These are phyloP conservation scores for Florisuga fusca DNA, from an alignment of 2,797 vertebrate genomes.

Conservation along the genomic window DNA sequence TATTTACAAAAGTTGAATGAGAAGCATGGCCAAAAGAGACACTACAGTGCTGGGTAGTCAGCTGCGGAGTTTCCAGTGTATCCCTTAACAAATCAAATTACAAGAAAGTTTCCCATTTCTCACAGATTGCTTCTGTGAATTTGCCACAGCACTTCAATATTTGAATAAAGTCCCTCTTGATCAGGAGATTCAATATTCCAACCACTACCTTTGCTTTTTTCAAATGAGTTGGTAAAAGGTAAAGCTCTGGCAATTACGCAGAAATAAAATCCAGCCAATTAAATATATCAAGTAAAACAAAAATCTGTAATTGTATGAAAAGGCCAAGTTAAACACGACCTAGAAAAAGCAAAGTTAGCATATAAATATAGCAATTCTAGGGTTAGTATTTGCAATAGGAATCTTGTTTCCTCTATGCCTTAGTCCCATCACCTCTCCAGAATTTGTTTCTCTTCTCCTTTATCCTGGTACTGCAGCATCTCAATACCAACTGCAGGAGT, in stretches of 20 bases:
- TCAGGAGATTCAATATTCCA: background rate
- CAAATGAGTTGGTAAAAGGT: background rate
- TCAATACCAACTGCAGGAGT: background rate
- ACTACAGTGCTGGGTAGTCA: background rate
- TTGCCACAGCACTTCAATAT: background rate
- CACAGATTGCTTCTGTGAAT: background rate
- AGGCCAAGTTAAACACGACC: background rate
- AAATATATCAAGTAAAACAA: background rate
- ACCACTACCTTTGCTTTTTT: background rate
- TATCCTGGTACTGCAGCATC: background rate
- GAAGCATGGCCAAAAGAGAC: background rate
- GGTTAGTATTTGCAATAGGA: no score
- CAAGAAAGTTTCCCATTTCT: background rate
- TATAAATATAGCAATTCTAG: rapidly evolving
- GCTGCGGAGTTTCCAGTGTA: background rate
- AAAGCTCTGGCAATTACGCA: background rate
- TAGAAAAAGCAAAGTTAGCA: background rate
- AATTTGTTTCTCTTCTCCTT: background rate
- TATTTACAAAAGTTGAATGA: background rate
- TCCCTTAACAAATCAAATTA: background rate
- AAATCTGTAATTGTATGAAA: rapidly evolving
- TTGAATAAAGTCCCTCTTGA: background rate
- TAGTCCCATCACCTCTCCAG: background rate
- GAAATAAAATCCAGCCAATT: background rate
- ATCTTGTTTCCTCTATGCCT: background rate